Evolutionary conservation across 1,140 invertebrate genomes (phyloP), one percentile per base, ranked within the genome.

Genomic region (Lepidurus apus): DNA sequence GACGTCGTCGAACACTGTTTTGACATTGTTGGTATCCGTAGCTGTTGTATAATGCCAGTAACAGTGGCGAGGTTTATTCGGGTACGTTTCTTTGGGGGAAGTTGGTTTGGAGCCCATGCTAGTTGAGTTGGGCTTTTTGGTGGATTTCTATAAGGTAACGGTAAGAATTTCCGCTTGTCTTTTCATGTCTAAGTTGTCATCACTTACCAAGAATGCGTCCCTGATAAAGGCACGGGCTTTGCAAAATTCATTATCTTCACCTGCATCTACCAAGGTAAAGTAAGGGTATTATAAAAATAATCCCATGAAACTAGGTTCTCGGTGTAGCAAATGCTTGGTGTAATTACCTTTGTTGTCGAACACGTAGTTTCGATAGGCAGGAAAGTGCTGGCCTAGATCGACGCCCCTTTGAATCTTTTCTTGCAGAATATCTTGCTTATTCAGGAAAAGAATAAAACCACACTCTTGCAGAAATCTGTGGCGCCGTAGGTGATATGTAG

Each of bases 391-490:
- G 8, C 86, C 88, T 74, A 92, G 87, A 74, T 85, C 85, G 79
- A 86, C 87, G n/a, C 92, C 91, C 47, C 88, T 87, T 42, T 87
- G 82, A 42, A 93, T 87, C 84, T 94, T 95, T 21, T 88, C 87
- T 81, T 90, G 86, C 47, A 95, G 85, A 4, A 93, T 86, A 84
- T 95, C 93, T 83, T 93, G 92, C 83, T 94, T 94, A 85, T 94
- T 94, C 11, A 94, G 85, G 84, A 94, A 94, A 0, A 94, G 87
- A 74, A 95, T 92, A 17, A 93, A 85, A 5, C 92, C 92, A 10
- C 91, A 89, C 78, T 91, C 88, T 75, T 89, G 84, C 1, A 94
- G 86, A 83, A 92, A 94, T 80, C 92, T 91, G 82, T 8, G 82
- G 84, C 7, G 24, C 6, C 43, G 17, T 45, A 34, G 13, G 47